Evolutionary conservation across 1,140 invertebrate genomes (phyloP).

Genomic region (Bombus breviceps): DNA sequence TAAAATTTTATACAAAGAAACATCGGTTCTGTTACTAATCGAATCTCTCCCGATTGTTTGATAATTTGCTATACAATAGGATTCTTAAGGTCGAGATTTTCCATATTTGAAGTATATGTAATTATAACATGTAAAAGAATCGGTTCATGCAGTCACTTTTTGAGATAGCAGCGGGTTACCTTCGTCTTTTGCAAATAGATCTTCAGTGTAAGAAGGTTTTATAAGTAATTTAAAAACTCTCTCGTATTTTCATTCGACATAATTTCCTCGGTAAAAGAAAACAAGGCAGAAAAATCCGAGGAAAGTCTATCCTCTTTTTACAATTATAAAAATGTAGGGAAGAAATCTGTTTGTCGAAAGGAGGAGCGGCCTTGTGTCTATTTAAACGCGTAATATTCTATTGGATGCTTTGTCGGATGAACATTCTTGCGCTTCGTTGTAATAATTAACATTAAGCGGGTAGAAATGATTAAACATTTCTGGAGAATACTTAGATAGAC

Average conservation of each 20-base stretch:
- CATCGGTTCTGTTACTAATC: too few relatives aligned
- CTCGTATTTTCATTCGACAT: neutral
- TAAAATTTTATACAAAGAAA: too few relatives aligned
- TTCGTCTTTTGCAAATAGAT: neutral
- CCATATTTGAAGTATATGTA: too few relatives aligned
- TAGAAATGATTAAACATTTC: conserved; percentile 53
- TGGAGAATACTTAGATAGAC: neutral
- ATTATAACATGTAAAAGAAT: too few relatives aligned
- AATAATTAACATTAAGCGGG: neutral
- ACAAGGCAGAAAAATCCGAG: neutral
- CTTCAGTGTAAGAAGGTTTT: neutral
- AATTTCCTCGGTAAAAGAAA: neutral
- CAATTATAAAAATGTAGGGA: too few relatives aligned
- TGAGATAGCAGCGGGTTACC: neutral
- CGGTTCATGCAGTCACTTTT: neutral
- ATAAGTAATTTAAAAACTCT: neutral
- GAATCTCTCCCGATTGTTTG: too few relatives aligned
- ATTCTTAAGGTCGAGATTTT: too few relatives aligned
- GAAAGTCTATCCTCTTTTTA: neutral
- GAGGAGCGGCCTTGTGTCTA: neutral
- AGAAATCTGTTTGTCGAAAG: neutral
- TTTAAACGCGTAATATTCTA: neutral
- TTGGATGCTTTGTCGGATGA: neutral
- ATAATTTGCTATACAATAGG: too few relatives aligned
- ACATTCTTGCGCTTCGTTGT: neutral